Evolutionary conservation across 2,888 invertebrate species (phyloP).

Genomic region (Octodonta nipae): DNA sequence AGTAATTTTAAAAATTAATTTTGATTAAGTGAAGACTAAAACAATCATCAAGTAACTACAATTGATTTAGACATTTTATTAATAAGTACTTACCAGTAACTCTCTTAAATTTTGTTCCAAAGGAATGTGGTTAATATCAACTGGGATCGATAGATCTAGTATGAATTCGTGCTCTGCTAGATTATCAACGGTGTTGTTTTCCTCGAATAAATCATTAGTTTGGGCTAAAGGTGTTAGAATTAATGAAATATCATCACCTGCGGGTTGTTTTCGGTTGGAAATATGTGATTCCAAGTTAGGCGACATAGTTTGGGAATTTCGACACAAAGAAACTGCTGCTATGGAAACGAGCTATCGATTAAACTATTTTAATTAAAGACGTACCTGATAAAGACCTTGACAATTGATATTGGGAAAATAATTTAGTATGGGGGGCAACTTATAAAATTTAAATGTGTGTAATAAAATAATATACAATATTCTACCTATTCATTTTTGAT

Average conservation of each 20-base stretch:
- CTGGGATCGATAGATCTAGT: slow-evolving; percentile 1
- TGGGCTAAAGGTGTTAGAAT: slow-evolving; percentile 9
- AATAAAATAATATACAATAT: too few species aligned
- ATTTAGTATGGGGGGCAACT: too few species aligned
- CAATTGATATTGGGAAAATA: too few species aligned
- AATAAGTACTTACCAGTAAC: slow-evolving; percentile 18
- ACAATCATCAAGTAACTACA: too few species aligned
- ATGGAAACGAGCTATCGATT: slow-evolving; percentile 1
- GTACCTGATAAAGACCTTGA: too few species aligned
- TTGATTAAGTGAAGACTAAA: too few species aligned
- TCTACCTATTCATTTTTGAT: too few species aligned
- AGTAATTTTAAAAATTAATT: too few species aligned
- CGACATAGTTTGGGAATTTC: slow-evolving; percentile 12
- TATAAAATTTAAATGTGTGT: too few species aligned
- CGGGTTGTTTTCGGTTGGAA: slow-evolving; percentile 4
- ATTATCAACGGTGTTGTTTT: slow-evolving; percentile 6
- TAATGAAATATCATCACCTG: slow-evolving; percentile 8
- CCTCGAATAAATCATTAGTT: slow-evolving; percentile 1
- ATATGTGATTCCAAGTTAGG: slow-evolving; percentile 18
- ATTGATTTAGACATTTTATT: not conserved
- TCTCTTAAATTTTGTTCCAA: slow-evolving; percentile 21
- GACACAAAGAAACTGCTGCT: not conserved
- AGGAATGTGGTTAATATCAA: slow-evolving; percentile 11
- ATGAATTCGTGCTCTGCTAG: slow-evolving; percentile 4
- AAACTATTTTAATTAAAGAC: not conserved